A percentile compares a stretch with the other conserved stretches of the same genome.
Conservation (phyloP, 2,888 invertebrate genomes). For the Euproctis similis region DNA sequence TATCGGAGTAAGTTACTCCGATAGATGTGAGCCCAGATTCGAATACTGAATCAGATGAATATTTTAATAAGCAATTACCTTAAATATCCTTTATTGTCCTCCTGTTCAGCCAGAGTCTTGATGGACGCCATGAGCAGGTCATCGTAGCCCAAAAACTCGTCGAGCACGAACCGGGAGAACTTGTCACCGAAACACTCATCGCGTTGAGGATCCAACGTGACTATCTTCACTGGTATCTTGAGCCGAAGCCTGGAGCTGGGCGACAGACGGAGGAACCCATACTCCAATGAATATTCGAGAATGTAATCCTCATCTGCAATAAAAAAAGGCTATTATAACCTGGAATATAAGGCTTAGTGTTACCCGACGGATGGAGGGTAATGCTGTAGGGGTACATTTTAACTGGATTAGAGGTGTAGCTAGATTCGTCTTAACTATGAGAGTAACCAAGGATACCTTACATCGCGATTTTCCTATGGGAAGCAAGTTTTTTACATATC, state of each 20-base stretch:
- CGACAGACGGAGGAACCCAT: slow-evolving; percentile 94
- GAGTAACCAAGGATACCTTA: too few species aligned
- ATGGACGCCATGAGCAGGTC: slow-evolving; percentile 98
- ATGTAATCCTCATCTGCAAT: slow-evolving; percentile 93
- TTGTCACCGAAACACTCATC: slow-evolving; percentile 96
- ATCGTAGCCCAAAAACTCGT: slow-evolving; percentile 96
- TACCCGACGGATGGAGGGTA: too few species aligned
- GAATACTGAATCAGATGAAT: background rate
- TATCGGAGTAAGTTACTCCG: too few species aligned
- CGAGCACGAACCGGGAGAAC: slow-evolving; percentile 91
- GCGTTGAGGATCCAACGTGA: slow-evolving; percentile 88
- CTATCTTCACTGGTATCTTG: slow-evolving; percentile 93
- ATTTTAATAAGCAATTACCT: slow-evolving; percentile 64
- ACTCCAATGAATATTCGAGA: slow-evolving; percentile 97
- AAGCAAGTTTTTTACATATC: too few species aligned
- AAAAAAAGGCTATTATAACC: too few species aligned
- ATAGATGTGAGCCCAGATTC: too few species aligned
- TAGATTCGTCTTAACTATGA: too few species aligned
- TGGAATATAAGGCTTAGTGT: too few species aligned
- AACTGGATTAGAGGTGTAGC: too few species aligned
- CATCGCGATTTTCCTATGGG: too few species aligned
- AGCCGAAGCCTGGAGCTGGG: slow-evolving; percentile 89
- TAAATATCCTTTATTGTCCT: slow-evolving; percentile 96
- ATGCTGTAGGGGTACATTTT: too few species aligned
- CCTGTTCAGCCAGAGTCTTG: slow-evolving; percentile 94